phyloP scores from a whole-genome alignment of 2,797 vertebrate genomes.

The Eleutherodactylus coqui region DNA sequence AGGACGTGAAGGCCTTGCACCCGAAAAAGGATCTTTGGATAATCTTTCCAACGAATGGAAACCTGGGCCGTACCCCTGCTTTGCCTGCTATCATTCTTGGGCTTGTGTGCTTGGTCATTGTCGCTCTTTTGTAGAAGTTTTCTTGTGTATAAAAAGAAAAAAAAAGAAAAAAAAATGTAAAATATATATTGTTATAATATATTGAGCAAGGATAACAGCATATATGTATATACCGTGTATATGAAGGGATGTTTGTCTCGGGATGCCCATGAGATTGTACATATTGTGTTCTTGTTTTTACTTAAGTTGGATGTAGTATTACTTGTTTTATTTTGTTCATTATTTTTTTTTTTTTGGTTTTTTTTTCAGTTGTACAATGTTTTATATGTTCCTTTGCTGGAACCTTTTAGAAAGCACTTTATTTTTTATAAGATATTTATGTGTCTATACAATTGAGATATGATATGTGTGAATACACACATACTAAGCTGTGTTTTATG shows the following conservation, averaged over 20 bases:
- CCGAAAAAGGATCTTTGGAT: constrained; percentile 89
- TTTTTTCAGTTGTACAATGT: constrained; percentile 71
- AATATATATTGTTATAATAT: constrained; percentile 85
- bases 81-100: constrained; percentile 67
- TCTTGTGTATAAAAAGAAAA: constrained; percentile 70
- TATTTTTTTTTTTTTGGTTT: constrained; percentile 53
- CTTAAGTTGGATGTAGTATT: constrained; percentile 78
- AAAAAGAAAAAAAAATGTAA: constrained; percentile 72
- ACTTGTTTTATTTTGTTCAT: constrained; percentile 61
- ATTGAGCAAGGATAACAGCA: constrained; percentile 77
- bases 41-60: constrained; percentile 83
- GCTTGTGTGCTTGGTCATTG: constrained; percentile 75
- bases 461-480: constrained; percentile 38
- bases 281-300: constrained; percentile 77
- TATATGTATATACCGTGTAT: constrained; percentile 83
- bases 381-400: constrained; percentile 84
- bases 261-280: constrained; percentile 76
- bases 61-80: constrained; percentile 51
- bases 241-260: constrained; percentile 75
- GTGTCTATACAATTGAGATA: constrained; percentile 71
- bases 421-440: constrained; percentile 89
- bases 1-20: constrained; percentile 91
- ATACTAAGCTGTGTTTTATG: constrained; percentile 38
- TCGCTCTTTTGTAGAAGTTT: constrained; percentile 74
- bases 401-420: constrained; percentile 95